phyloP scores from a whole-genome alignment of 2,797 vertebrate genomes.

The Leptoclinus maculatus region DNA sequence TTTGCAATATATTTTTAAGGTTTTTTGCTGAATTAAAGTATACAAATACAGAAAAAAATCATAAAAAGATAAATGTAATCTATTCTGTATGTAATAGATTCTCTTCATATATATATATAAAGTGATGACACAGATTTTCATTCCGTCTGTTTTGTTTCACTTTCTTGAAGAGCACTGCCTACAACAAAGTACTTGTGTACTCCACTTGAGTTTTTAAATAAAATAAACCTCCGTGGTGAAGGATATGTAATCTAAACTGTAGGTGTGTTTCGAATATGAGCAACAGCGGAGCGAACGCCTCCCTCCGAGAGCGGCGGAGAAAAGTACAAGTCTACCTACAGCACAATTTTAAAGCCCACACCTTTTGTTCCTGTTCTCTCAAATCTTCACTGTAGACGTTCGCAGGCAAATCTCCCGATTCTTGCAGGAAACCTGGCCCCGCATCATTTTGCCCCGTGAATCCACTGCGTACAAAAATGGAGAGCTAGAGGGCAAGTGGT shows the following conservation, averaged over 20 bases:
- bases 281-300: conserved; percentile 52
- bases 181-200: not conserved
- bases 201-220: conserved; percentile 19
- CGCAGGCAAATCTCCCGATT: conserved; percentile 70
- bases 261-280: conserved; percentile 53
- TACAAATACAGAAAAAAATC: not conserved
- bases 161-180: not conserved
- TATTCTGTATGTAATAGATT: not conserved
- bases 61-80: not conserved
- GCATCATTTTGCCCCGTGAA: conserved; percentile 75
- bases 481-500: conserved; percentile 83
- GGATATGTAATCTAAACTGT: conserved; percentile 41
- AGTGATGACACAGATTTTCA: not conserved
- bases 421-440: conserved; percentile 77
- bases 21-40: not conserved
- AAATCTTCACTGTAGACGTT: conserved; percentile 67
- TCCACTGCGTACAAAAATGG: conserved; percentile 82
- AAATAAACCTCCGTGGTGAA: conserved; percentile 11
- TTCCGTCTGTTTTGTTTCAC: not conserved
- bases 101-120: not conserved
- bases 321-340: conserved; percentile 68
- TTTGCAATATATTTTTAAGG: not conserved
- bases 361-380: conserved; percentile 69
- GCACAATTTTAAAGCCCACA: conserved; percentile 71
- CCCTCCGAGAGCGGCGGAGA: conserved; percentile 49